Evolutionary conservation across 2,888 invertebrate species (phyloP), one percentile per base, ranked within the genome.

Genomic region (Meghimatium bilineatum): DNA sequence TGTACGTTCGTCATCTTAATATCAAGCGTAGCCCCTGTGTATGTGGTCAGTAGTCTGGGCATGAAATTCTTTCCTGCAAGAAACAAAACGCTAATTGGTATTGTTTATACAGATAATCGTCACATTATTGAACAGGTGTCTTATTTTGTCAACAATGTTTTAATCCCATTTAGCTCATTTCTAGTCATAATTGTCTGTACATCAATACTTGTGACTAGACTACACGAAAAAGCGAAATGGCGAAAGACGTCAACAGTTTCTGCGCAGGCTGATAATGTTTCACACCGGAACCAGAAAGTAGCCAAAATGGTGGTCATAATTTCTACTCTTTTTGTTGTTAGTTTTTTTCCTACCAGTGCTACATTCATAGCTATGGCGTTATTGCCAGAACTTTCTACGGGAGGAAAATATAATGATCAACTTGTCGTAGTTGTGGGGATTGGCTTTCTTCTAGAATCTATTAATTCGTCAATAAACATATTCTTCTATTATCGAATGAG

Each of bases 291-390:
- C 52, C 74, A 74, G 74, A 74, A 32, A 23, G 74, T 74, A 32
- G 74, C 74, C 52, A 52, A 74, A 32, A 74, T 74, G 74, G 74
- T 74, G 3, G 74, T 74, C 32, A 74, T 74, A 52, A 49, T 74
- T 29, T 74, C 74, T 20, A 52, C 74, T 52, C 52, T 74, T 2
- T 74, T 74, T 32, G 26, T 74, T 17, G n/a, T 74, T 20, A 52
- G 74, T 23, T 74, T 74, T 32, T 32, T 52, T 20, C 52, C 74
- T 6, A 10, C 32, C 8, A 74, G 52, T 34, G 20, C 52, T 34
- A 52, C 52, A 0, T 74, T 74, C 23, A 74, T 74, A 32, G 74
- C 52, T 14, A 74, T 74, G 74, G 74, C 74, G 1, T 34, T 74
- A 17, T 2, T 32, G 6, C 74, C 74, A 29, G 52, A 74, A 34